Base-by-base conservation (phyloP, 2,113 vertebrate genomes). In the Myiopsitta monachus region DNA sequence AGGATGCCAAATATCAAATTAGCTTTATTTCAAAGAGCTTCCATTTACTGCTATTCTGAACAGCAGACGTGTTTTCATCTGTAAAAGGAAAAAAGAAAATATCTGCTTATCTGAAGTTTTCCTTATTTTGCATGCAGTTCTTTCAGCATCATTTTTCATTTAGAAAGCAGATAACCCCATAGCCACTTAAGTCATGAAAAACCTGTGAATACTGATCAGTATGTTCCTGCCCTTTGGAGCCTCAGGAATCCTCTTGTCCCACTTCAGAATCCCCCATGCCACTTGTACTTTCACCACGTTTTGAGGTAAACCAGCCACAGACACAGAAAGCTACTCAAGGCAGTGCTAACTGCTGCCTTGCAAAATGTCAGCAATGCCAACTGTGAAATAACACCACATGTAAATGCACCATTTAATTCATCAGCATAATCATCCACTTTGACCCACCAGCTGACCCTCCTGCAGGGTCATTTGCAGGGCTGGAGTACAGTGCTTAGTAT, bases 261-360 rank as follows among this genome's bases (percentile, higher is more conserved):
- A 3, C 2, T 41, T 47, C 59, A 73, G 64, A 88, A 21, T 4
- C 10, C 33, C 3, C 11, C 0, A 0, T 36, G 44, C 39, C 38
- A 76, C 69, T 73, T 7, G 9, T 52, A 64, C 36, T 85, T 41
- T 54, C 61, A 64, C 49, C 49, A 36, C 0, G 0, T n/a, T 92
- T 70, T 63, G 61, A 80, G 66, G 39, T 36, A 62, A 85, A 70
- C 49, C 72, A 83, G 68, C 38, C 44, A 79, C 51, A 72, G 49
- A 44, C 63, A 90, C 4, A 6, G 49, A 86, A 80, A 93, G 59
- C 72, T 82, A 38, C 69, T 62, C 74, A 41, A 38, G 62, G 33
- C 12, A 81, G 54, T 6, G 39, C 27, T 80, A 78, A 85, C 18
- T 54, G 18, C 59, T 77, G 18, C 64, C 38, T 57, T 66, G 38